phyloP scores from a whole-genome alignment of 2,113 vertebrate species.

The Amphilophus citrinellus region DNA sequence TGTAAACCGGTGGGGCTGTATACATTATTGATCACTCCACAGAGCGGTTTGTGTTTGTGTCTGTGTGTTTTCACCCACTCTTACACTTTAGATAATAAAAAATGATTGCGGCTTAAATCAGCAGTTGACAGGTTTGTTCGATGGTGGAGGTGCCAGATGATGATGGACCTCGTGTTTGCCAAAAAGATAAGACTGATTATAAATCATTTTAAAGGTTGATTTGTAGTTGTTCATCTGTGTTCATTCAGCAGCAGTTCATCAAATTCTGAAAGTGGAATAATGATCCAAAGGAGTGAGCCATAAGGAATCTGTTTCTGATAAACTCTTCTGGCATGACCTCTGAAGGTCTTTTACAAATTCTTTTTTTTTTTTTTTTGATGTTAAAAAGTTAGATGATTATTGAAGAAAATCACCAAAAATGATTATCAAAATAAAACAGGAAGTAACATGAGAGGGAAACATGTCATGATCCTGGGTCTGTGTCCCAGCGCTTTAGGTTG shows the following conservation, averaged over 20 bases:
- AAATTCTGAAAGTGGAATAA: constrained; percentile 1
- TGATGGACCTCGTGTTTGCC: constrained; percentile 11
- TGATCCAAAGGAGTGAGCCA: not conserved
- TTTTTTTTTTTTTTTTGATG: not conserved
- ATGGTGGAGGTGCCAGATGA: constrained; percentile 30
- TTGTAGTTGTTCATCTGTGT: not conserved
- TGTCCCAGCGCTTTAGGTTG: no score
- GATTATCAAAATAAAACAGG: not conserved
- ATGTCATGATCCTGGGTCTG: no score
- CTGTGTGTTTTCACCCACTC: constrained; percentile 59
- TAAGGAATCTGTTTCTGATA: not conserved
- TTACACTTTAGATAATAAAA: constrained; percentile 73
- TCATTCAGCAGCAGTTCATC: constrained; percentile 9
- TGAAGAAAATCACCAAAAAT: not conserved
- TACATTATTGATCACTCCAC: constrained; percentile 71
- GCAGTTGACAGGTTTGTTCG: constrained; percentile 49
- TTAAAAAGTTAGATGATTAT: not conserved
- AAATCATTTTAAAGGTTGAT: not conserved
- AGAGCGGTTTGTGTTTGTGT: not conserved
- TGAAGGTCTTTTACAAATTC: not conserved
- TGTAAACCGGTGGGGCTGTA: constrained; percentile 68
- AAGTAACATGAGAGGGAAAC: not conserved
- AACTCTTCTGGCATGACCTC: not conserved
- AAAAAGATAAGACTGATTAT: not conserved
- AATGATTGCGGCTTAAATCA: constrained; percentile 70